A percentile compares a stretch with the other conserved stretches of the same genome.
Conservation (phyloP, 2,113 vertebrate genomes). For the Nannospalax galili region DNA sequence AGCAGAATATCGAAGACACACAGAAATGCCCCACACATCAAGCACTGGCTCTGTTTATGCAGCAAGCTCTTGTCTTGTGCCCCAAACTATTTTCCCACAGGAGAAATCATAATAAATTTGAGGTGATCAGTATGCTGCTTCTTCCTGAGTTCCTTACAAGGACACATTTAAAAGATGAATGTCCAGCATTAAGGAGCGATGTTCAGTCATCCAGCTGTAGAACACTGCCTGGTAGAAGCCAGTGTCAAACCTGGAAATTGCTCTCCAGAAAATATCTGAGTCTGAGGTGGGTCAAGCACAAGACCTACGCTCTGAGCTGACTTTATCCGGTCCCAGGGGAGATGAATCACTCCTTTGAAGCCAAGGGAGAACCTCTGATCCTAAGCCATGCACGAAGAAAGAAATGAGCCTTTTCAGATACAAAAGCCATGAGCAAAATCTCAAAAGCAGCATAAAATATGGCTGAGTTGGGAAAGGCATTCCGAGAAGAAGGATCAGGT, state of each 20-base stretch:
- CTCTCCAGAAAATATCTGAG: neutral
- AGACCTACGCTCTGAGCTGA: neutral
- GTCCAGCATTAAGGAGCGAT: neutral
- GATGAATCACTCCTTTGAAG: neutral
- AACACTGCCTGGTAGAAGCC: neutral
- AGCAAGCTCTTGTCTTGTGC: neutral
- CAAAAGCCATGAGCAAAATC: neutral
- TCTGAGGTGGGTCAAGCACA: neutral
- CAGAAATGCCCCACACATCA: neutral
- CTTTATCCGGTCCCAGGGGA: conserved; percentile 20
- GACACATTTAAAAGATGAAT: neutral
- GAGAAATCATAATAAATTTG: neutral
- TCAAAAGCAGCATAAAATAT: too few relatives aligned
- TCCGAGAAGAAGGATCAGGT: too few relatives aligned
- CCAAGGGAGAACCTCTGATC: neutral
- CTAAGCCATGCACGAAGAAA: neutral
- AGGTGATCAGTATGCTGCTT: neutral
- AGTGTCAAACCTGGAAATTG: neutral
- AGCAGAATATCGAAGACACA: neutral
- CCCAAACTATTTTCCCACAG: neutral
- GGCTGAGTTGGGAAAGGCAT: too few relatives aligned
- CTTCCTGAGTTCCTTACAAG: neutral
- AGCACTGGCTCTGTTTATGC: neutral
- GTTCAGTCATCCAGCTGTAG: neutral
- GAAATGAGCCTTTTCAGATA: neutral